Conservation (phyloP, 2,888 invertebrate species). For the Odontothrips loti region DNA sequence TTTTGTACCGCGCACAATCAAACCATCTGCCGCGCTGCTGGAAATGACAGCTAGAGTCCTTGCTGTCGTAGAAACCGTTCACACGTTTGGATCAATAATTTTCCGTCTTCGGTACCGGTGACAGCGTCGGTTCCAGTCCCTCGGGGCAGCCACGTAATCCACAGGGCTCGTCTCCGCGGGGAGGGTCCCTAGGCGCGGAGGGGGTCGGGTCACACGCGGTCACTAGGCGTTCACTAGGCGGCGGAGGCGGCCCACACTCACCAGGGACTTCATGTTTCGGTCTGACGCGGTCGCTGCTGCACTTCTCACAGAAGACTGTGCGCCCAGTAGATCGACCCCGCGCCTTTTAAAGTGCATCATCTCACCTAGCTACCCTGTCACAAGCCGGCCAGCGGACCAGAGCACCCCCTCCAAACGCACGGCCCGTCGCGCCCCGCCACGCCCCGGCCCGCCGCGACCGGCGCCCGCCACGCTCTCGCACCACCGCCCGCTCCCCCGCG, state of each 20-base stretch:
- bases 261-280: slow-evolving; percentile 9
- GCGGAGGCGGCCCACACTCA: neutral
- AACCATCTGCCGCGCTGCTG: too few species aligned
- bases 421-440: neutral
- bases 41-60: too few species aligned
- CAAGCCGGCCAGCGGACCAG: neutral
- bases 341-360: slow-evolving; percentile 15
- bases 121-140: too few species aligned
- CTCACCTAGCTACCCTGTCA: slow-evolving; percentile 4
- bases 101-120: too few species aligned
- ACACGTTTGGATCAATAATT: too few species aligned
- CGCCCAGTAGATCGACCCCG: neutral
- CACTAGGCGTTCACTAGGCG: too few species aligned
- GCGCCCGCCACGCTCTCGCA: neutral
- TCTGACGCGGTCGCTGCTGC: neutral
- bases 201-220: too few species aligned
- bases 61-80: too few species aligned
- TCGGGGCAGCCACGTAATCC: neutral
- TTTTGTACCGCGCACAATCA: too few species aligned
- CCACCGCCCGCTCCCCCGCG: neutral
- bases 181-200: neutral
- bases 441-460: neutral
- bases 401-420: slow-evolving; percentile 13
- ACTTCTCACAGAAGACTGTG: neutral
- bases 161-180: neutral